Base-by-base conservation (phyloP, 23 tunicate genomes). In the Phallusia fumigata region DNA sequence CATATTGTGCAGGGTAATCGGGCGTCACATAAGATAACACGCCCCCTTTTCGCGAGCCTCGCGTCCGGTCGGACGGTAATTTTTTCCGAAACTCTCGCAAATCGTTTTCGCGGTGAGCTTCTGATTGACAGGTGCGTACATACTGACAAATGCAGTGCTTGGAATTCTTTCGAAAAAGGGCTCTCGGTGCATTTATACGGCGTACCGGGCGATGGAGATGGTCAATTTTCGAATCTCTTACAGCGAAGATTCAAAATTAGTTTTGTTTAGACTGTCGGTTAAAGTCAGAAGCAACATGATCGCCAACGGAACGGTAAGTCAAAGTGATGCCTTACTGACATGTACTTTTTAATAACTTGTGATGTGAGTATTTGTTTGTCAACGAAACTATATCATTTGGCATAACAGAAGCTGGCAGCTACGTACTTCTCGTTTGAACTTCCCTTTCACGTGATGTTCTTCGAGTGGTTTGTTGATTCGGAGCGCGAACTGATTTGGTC, bases 361-460 rank as follows among this genome's bases (percentile, higher is more conserved):
- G n/a, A n/a, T n/a, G n/a, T n/a, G n/a, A n/a, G n/a, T n/a, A n/a
- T n/a, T n/a, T n/a, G n/a, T n/a, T n/a, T n/a, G n/a, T n/a, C n/a
- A 40, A 40, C 47, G 47, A 58, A 58, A 58, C 13, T 1, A 58
- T 6, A 58, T 21, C 3, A 8, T 21, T 6, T 58, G 8, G 69
- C 13, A 51, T 58, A 1, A 24, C 28, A 58, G 69, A 58, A 58
- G 16, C 69, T 58, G 69, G 69, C 69, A 58, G 13, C 15, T 21
- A 58, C 69, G 81, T 77, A 36, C 81, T 77, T 77, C 81, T 33
- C 50, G 18, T 77, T 77, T 44, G 73, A 79, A 21, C 52, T 52
- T 21, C 93, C 93, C 19, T 45, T 83, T 30, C 84, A 50, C 47
- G 79, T 88, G 31, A 83, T 88, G 50, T 88, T 88, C 73, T 83